phyloP scores from a whole-genome alignment of 2,797 vertebrate species.

The Leptoclinus maculatus region DNA sequence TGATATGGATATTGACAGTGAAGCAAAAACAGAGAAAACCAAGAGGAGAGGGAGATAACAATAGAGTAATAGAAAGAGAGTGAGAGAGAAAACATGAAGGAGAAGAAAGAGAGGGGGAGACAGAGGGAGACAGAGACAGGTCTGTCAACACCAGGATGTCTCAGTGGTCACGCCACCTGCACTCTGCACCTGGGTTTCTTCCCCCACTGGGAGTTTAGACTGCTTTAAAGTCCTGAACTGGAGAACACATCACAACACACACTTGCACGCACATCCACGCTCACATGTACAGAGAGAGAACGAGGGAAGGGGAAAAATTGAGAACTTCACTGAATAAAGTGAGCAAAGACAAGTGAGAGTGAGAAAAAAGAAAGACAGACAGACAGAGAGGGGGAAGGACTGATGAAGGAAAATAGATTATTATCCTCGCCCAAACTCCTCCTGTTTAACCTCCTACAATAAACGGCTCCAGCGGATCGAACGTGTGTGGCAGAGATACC shows the following conservation, averaged over 20 bases:
- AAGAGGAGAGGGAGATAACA: slow-evolving; percentile 44
- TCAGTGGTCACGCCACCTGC: slow-evolving; percentile 80
- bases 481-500: slow-evolving; percentile 13
- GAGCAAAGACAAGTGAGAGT: slow-evolving; percentile 31
- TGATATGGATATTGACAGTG: slow-evolving; percentile 59
- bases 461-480: slow-evolving; percentile 10
- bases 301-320: slow-evolving; percentile 31
- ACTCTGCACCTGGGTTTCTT: slow-evolving; percentile 80
- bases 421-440: slow-evolving; percentile 44
- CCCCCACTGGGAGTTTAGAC: slow-evolving; percentile 70
- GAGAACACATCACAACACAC: slow-evolving; percentile 75
- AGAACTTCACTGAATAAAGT: slow-evolving; percentile 36
- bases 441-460: slow-evolving; percentile 47
- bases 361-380: slow-evolving; percentile 28
- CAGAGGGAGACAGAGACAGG: slow-evolving; percentile 56
- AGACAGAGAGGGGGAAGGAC: background rate
- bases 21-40: slow-evolving; percentile 45
- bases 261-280: slow-evolving; percentile 46
- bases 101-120: slow-evolving; percentile 51
- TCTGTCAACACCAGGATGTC: slow-evolving; percentile 75
- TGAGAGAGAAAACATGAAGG: slow-evolving; percentile 47
- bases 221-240: slow-evolving; percentile 79
- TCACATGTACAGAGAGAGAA: slow-evolving; percentile 32
- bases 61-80: slow-evolving; percentile 44
- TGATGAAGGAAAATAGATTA: slow-evolving; percentile 32